A percentile compares a stretch with the other conserved stretches of the same genome.
Conservation (phyloP, 1,140 invertebrate species). For the Leptinotarsa texana region DNA sequence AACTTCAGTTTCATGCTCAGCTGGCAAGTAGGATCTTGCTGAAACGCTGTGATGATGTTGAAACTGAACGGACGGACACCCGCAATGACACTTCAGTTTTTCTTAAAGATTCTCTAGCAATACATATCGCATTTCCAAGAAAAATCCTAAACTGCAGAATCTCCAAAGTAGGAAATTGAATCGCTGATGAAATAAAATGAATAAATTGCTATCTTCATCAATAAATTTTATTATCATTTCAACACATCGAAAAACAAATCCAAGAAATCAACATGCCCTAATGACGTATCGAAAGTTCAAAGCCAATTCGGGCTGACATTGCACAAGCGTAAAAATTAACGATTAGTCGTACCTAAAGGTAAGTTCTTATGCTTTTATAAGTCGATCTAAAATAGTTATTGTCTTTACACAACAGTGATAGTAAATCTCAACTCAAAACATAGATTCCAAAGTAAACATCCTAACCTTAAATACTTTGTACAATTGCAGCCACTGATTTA, state of each 20-base stretch:
- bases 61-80: no score
- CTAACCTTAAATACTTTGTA: constrained; percentile 14
- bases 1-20: no score
- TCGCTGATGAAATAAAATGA: no score
- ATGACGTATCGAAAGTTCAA: background rate
- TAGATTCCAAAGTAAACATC: background rate
- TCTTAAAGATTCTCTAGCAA: no score
- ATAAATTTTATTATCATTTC: background rate
- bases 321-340: constrained; percentile 19
- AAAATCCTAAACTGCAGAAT: no score
- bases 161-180: no score
- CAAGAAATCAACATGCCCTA: background rate
- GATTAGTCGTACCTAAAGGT: background rate
- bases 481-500: constrained; percentile 14
- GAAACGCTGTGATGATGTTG: no score
- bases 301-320: constrained; percentile 24
- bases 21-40: no score
- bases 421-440: background rate
- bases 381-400: constrained; percentile 21
- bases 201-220: no score
- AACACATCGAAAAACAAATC: constrained; percentile 8
- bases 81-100: no score
- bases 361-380: constrained; percentile 15
- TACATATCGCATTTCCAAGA: no score
- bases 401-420: constrained; percentile 27